phyloP scores from a whole-genome alignment of 2,888 invertebrate species.

The Fragum whitleyi region DNA sequence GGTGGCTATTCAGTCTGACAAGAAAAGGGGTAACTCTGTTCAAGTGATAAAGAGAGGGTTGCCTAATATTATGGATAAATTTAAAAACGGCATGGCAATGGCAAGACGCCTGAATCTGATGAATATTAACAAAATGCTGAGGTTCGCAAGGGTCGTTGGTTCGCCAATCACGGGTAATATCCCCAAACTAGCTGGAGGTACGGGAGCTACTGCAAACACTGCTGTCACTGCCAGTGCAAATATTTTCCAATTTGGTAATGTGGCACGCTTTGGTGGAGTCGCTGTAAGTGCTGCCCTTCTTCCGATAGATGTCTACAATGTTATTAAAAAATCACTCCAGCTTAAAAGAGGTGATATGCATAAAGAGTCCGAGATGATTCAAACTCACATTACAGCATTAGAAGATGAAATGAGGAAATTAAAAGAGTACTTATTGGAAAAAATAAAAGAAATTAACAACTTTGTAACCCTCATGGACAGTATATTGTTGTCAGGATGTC shows the following conservation, averaged over 20 bases:
- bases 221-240: neutral
- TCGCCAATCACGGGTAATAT: neutral
- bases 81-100: neutral
- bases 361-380: neutral
- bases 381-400: neutral
- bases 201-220: neutral
- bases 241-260: neutral
- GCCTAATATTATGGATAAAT: neutral
- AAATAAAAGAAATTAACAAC: conserved; percentile 22
- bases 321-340: conserved; percentile 6
- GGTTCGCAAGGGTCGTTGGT: neutral
- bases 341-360: conserved; percentile 13
- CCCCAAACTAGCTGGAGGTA: neutral
- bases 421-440: neutral
- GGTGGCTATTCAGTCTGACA: neutral
- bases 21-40: neutral
- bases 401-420: conserved; percentile 11
- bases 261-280: conserved; percentile 10
- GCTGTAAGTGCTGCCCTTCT: conserved; percentile 19
- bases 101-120: conserved; percentile 1
- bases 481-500: conserved; percentile 7
- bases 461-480: conserved; percentile 14
- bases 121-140: conserved; percentile 5
- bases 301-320: conserved; percentile 24
- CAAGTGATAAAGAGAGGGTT: too few relatives aligned